Evolutionary conservation across 2,113 vertebrate genomes (phyloP).

Genomic region (Kobus ellipsiprymnus): DNA sequence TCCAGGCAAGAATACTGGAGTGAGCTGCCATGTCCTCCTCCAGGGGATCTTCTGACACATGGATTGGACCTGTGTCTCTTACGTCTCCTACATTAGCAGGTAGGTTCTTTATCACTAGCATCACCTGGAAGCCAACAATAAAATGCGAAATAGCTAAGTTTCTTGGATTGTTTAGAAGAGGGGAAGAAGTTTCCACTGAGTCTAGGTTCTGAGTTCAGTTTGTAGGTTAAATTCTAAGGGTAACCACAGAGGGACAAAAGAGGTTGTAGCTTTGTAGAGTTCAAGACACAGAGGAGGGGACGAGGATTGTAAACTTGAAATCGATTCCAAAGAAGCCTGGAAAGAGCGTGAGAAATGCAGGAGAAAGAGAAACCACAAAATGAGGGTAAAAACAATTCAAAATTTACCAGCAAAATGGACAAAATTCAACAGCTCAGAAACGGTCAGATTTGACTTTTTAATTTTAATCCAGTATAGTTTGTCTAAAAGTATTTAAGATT

Average conservation of each 20-base stretch:
- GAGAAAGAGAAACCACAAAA: neutral
- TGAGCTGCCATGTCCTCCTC: neutral
- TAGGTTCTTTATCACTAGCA: neutral
- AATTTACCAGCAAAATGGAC: neutral
- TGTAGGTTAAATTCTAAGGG: neutral
- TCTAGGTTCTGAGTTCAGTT: too few species aligned
- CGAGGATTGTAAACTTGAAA: neutral
- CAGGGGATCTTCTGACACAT: neutral
- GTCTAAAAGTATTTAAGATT: neutral
- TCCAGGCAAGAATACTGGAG: neutral
- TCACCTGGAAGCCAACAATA: neutral
- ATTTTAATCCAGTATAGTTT: neutral
- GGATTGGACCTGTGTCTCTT: neutral
- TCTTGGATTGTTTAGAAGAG: neutral
- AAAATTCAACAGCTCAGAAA: neutral
- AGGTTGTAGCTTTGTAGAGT: neutral
- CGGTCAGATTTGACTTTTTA: neutral
- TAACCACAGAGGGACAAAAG: neutral
- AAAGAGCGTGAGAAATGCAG: neutral
- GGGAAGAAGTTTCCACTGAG: neutral
- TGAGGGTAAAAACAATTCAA: neutral
- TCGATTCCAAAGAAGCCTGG: neutral
- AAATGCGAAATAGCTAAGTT: rapidly evolving
- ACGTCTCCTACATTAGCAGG: neutral
- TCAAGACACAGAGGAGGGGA: neutral